Evolutionary conservation across 2,888 invertebrate species (phyloP).

Genomic region (Pseudanteris insignis): DNA sequence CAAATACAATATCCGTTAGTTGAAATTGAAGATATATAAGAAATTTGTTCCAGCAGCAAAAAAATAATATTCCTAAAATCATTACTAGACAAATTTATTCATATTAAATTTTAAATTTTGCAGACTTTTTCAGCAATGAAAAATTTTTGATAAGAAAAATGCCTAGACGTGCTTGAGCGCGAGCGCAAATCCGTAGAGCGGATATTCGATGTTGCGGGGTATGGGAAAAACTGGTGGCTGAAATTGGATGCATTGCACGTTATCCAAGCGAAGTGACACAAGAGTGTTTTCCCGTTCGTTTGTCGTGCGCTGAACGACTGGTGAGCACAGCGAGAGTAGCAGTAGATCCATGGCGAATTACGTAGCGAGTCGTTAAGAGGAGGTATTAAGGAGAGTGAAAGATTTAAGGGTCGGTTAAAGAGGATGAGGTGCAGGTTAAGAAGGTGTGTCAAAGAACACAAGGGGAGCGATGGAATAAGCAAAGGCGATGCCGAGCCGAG

Average conservation of each 20-base stretch:
- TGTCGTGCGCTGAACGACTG: slow-evolving; percentile 2
- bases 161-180: too few relatives aligned
- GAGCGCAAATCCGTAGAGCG: too few relatives aligned
- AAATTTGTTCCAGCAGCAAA: too few relatives aligned
- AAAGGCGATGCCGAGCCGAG: slow-evolving; percentile 20
- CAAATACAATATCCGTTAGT: too few relatives aligned
- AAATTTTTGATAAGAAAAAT: too few relatives aligned
- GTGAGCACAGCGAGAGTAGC: slow-evolving; percentile 12
- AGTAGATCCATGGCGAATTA: slow-evolving; percentile 40
- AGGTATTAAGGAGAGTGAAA: slow-evolving; percentile 42
- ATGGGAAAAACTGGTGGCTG: too few relatives aligned
- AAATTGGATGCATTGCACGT: slow-evolving; percentile 18
- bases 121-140: too few relatives aligned
- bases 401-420: slow-evolving; percentile 43
- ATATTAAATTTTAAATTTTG: too few relatives aligned
- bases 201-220: too few relatives aligned
- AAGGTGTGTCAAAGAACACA: slow-evolving; percentile 43
- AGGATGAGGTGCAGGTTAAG: slow-evolving; percentile 41
- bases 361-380: slow-evolving; percentile 34
- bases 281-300: slow-evolving; percentile 27
- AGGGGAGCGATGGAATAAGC: slow-evolving; percentile 38
- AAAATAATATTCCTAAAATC: too few relatives aligned
- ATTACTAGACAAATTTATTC: too few relatives aligned
- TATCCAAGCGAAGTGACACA: slow-evolving; percentile 21
- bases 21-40: too few relatives aligned